Conservation (phyloP, 2,797 vertebrate genomes). For the Cheirogaleus major region DNA sequence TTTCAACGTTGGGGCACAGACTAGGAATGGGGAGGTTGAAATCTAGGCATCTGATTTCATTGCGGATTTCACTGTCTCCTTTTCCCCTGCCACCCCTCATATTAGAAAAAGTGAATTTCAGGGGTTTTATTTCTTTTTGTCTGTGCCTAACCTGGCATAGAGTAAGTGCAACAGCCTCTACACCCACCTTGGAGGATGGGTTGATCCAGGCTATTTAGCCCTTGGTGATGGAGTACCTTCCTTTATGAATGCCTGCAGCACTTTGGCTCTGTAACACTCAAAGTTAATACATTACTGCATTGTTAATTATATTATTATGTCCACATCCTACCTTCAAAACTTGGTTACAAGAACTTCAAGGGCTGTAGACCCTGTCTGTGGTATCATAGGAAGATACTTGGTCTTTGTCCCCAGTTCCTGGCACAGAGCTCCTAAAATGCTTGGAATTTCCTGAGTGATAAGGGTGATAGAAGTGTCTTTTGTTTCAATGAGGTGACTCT, state of each 20-base stretch:
- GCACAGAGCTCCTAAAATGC: neutral
- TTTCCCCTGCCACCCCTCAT: neutral
- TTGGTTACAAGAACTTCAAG: neutral
- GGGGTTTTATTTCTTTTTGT: neutral
- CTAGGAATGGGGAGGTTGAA: neutral
- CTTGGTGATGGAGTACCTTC: neutral
- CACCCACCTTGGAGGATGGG: neutral
- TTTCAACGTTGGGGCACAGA: too few species aligned
- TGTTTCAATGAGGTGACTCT: neutral
- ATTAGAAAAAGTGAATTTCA: neutral
- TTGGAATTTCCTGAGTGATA: neutral
- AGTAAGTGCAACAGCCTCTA: neutral
- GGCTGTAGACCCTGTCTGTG: neutral
- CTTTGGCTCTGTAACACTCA: neutral
- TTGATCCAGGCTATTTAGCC: neutral
- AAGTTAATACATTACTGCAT: neutral
- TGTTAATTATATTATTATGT: neutral
- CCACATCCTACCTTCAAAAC: neutral
- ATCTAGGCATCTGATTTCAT: neutral
- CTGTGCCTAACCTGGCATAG: neutral
- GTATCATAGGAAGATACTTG: neutral
- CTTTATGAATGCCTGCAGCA: neutral
- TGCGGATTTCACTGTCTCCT: neutral
- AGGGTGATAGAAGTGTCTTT: neutral
- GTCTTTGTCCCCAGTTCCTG: neutral